Conservation (phyloP, 2,797 vertebrate species). For the Protonibea diacanthus region DNA sequence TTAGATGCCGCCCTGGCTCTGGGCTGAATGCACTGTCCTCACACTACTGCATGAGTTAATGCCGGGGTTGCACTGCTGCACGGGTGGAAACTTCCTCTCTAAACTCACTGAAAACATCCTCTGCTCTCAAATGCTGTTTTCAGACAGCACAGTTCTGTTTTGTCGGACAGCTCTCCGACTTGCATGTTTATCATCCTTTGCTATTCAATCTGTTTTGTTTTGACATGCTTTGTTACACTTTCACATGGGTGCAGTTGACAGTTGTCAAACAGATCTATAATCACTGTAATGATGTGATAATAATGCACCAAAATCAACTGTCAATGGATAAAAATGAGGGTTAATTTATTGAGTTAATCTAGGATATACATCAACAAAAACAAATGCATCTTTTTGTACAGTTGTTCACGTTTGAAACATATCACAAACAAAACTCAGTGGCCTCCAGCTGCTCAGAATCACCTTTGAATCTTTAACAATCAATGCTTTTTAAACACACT, state of each 20-base stretch:
- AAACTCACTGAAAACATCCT: slow-evolving; percentile 15
- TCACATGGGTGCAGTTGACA: slow-evolving; percentile 20
- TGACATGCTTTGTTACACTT: neutral
- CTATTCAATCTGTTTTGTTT: neutral
- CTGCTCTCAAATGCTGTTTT: neutral
- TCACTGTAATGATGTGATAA: neutral
- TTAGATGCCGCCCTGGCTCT: slow-evolving; percentile 19
- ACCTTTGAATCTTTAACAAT: neutral
- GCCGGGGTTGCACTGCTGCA: slow-evolving; percentile 8
- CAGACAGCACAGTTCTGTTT: slow-evolving; percentile 31
- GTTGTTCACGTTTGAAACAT: neutral
- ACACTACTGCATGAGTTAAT: slow-evolving; percentile 20
- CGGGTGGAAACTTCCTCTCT: slow-evolving; percentile 23
- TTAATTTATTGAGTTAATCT: neutral
- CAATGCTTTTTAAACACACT: neutral
- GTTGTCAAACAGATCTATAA: slow-evolving; percentile 24
- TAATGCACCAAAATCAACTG: neutral
- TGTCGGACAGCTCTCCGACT: slow-evolving; percentile 38
- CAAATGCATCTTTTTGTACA: neutral
- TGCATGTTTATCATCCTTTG: neutral
- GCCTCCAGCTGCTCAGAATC: slow-evolving; percentile 15
- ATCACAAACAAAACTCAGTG: slow-evolving; percentile 16
- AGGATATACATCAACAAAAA: neutral
- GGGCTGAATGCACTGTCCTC: slow-evolving; percentile 11
- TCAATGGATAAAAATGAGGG: neutral